Evolutionary conservation across 2,797 vertebrate genomes (phyloP).

Genomic region (Lophius americanus): DNA sequence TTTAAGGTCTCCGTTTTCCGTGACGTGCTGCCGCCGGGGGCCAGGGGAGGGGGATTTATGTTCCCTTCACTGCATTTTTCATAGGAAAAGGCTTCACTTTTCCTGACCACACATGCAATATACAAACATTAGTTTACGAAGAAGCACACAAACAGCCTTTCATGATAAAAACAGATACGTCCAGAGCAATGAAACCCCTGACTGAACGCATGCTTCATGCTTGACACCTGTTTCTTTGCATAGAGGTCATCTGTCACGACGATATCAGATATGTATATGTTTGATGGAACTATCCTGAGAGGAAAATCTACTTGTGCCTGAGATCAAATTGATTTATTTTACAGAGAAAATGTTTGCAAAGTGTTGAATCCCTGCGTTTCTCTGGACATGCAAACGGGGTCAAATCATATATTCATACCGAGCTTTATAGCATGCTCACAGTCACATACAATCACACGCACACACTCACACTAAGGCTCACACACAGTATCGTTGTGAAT

Average conservation of each 20-base stretch:
- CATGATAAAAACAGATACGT: constrained; percentile 57
- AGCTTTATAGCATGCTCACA: constrained; percentile 34
- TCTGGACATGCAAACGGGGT: constrained; percentile 41
- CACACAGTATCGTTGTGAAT: constrained; percentile 75
- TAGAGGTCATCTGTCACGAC: constrained; percentile 33
- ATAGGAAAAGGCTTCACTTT: constrained; percentile 50
- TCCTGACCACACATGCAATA: constrained; percentile 58
- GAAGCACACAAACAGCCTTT: constrained; percentile 53
- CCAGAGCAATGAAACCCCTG: background rate
- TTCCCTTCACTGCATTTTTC: constrained; percentile 57
- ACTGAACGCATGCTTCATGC: constrained; percentile 25
- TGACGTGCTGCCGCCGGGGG: constrained; percentile 67
- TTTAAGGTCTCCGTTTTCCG: constrained; percentile 71
- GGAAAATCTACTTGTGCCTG: constrained; percentile 31
- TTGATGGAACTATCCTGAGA: background rate
- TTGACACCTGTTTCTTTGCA: constrained; percentile 28
- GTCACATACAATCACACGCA: constrained; percentile 44
- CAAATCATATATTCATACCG: constrained; percentile 60
- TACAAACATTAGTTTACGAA: constrained; percentile 62
- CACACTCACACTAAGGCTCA: constrained; percentile 36
- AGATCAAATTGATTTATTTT: background rate
- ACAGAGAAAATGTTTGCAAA: constrained; percentile 1
- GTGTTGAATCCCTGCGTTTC: constrained; percentile 20
- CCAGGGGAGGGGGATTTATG: constrained; percentile 70
- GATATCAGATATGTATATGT: constrained; percentile 22